phyloP scores from a whole-genome alignment of 2,797 vertebrate species.

The Amblyopsis hoosieri region DNA sequence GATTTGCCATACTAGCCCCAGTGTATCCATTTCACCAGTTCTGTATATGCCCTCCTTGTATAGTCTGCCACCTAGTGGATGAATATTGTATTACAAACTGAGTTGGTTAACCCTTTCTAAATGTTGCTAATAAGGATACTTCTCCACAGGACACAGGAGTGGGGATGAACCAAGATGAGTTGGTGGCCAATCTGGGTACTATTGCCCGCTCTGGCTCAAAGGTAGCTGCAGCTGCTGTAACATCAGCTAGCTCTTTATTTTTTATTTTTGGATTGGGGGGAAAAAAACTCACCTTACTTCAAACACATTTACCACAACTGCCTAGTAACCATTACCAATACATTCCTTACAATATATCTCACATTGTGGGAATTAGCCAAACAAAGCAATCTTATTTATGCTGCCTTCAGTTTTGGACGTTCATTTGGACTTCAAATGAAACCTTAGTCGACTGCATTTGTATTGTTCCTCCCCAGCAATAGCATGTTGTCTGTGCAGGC shows the following conservation, averaged over 20 bases:
- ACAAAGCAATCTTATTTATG: too few relatives aligned
- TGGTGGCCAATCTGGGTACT: constrained; percentile 91
- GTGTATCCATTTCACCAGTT: neutral
- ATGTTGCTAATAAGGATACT: neutral
- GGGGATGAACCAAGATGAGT: constrained; percentile 92
- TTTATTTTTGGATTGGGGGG: too few relatives aligned
- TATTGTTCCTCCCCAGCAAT: neutral
- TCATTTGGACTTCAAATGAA: too few relatives aligned
- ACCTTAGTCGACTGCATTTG: too few relatives aligned
- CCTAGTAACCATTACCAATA: too few relatives aligned
- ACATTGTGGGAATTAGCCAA: too few relatives aligned
- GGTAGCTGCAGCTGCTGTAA: constrained; percentile 67
- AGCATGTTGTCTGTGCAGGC: constrained; percentile 72
- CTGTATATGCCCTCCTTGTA: neutral
- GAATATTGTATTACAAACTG: constrained; percentile 12
- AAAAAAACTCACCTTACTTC: neutral
- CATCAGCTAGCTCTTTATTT: too few relatives aligned
- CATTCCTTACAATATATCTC: too few relatives aligned
- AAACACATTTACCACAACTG: neutral
- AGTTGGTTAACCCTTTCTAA: neutral
- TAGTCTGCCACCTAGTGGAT: constrained; percentile 54
- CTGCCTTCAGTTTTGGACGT: too few relatives aligned
- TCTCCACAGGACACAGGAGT: constrained; percentile 90
- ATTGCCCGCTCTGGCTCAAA: constrained; percentile 97
- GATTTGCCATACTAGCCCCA: too few relatives aligned